Conservation (phyloP, 2,797 vertebrate species). For the Danio albolineatus region DNA sequence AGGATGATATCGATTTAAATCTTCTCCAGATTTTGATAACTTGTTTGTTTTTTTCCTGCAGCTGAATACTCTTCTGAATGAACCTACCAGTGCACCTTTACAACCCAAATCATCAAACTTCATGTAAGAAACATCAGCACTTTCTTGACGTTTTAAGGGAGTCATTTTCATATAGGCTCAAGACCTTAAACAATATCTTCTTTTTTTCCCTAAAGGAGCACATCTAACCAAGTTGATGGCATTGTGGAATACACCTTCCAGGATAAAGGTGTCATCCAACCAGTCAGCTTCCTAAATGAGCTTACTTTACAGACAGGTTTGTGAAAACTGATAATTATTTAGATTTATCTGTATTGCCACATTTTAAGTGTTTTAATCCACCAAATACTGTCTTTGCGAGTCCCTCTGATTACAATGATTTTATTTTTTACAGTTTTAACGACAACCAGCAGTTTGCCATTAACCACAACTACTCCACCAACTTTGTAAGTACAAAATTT, state of each 20-base stretch:
- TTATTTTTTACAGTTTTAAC: not conserved
- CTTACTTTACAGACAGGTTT: not conserved
- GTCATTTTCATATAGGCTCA: too few relatives aligned
- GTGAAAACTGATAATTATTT: not conserved
- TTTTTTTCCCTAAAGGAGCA: not conserved
- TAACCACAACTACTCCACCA: not conserved
- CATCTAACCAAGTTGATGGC: not conserved
- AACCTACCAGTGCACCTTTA: not conserved
- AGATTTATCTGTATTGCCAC: too few relatives aligned
- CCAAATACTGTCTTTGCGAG: not conserved
- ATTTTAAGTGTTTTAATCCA: not conserved
- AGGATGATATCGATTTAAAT: not conserved
- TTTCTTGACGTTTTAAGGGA: too few relatives aligned
- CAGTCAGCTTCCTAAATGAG: conserved; percentile 1
- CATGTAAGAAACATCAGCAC: not conserved
- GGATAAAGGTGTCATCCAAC: not conserved
- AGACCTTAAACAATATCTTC: too few relatives aligned
- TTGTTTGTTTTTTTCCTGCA: not conserved
- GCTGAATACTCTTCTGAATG: conserved; percentile 36
- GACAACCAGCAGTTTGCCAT: not conserved
- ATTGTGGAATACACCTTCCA: not conserved
- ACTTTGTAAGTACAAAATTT: conserved; percentile 15
- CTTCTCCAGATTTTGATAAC: not conserved
- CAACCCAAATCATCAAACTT: not conserved
- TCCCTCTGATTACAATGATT: not conserved